Conservation (phyloP, 1,140 invertebrate genomes). For the Diprion similis region DNA sequence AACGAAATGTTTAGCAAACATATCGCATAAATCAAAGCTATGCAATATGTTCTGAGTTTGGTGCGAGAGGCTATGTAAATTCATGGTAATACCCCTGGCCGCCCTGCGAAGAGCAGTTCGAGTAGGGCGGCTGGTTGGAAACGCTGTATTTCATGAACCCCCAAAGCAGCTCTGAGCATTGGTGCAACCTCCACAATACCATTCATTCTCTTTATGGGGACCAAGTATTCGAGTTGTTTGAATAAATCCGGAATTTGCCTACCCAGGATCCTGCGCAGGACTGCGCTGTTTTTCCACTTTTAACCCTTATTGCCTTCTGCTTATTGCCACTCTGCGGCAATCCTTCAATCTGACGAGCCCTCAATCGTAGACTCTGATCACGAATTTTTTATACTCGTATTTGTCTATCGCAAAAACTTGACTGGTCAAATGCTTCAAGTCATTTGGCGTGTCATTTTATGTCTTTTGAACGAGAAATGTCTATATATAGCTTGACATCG, state of each 20-base stretch:
- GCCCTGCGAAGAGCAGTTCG: not conserved
- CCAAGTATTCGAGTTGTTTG: not conserved
- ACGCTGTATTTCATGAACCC: constrained; percentile 4
- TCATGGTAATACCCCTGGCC: constrained; percentile 6
- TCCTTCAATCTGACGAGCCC: no score
- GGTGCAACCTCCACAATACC: not conserved
- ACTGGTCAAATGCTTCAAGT: no score
- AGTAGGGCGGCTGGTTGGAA: not conserved
- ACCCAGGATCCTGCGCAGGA: not conserved
- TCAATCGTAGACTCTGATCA: no score
- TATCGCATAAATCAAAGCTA: constrained; percentile 5
- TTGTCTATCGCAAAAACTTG: no score
- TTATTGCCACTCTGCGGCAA: no score
- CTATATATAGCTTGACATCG: no score
- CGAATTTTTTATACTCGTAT: no score
- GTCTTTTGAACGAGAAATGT: no score
- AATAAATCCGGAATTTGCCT: constrained; percentile 7
- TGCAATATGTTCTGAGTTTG: not conserved
- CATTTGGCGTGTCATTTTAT: no score
- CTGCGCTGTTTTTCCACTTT: no score
- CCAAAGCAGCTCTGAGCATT: not conserved
- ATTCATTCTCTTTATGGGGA: constrained; percentile 7
- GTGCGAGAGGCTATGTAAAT: not conserved
- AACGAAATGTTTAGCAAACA: not conserved
- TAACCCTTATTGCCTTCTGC: no score